Conservation (phyloP, 1,140 invertebrate species). For the Cotesia glomerata region DNA sequence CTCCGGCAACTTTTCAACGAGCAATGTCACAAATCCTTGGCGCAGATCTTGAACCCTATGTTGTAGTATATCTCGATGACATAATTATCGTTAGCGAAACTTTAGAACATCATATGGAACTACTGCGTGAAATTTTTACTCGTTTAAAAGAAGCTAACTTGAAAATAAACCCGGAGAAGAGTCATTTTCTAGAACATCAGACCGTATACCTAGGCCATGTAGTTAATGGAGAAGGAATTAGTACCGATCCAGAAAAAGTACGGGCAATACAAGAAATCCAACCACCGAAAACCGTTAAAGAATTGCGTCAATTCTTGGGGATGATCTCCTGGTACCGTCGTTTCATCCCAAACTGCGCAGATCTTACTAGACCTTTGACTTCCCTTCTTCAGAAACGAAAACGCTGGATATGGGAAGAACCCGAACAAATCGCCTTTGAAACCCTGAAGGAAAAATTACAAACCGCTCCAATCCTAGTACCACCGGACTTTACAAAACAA, state of each 20-base stretch:
- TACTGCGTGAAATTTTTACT: slow-evolving; percentile 35
- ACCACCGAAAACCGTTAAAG: slow-evolving; percentile 37
- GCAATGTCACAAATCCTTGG: slow-evolving; percentile 34
- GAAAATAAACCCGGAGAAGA: slow-evolving; percentile 40
- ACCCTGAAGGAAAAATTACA: not conserved
- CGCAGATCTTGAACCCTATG: slow-evolving; percentile 11
- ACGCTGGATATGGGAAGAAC: slow-evolving; percentile 37
- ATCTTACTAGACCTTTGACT: slow-evolving; percentile 41
- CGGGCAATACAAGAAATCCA: slow-evolving; percentile 26
- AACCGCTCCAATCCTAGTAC: not conserved
- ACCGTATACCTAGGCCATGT: slow-evolving; percentile 43
- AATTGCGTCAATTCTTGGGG: slow-evolving; percentile 44
- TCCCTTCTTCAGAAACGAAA: slow-evolving; percentile 39
- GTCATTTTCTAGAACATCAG: slow-evolving; percentile 35
- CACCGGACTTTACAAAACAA: no score
- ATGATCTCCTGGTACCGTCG: slow-evolving; percentile 50
- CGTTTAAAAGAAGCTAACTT: slow-evolving; percentile 34
- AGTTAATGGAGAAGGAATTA: slow-evolving; percentile 38
- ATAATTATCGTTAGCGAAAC: slow-evolving; percentile 11
- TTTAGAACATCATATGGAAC: slow-evolving; percentile 27
- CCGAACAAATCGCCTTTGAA: slow-evolving; percentile 15
- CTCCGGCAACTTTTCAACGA: slow-evolving; percentile 47
- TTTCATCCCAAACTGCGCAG: slow-evolving; percentile 50
- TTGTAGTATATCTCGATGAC: slow-evolving; percentile 42
- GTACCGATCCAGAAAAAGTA: slow-evolving; percentile 41